These are phyloP conservation scores for Rhagophthalmus giganteus DNA, from an alignment of 2,888 invertebrate genomes.

Conservation along the genomic window DNA sequence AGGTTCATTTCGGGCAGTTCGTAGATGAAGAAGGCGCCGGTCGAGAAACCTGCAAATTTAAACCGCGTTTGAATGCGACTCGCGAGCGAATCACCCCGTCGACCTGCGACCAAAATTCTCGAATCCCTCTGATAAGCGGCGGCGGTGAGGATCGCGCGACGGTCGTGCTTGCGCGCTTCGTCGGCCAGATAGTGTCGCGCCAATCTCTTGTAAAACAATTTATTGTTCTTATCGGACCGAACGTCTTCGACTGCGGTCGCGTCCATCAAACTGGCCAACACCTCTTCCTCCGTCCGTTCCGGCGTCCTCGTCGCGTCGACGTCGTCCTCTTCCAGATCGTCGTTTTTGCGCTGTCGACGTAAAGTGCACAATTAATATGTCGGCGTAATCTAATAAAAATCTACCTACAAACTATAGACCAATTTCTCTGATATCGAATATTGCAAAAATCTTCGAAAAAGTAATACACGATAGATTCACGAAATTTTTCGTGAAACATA, in stretches of 20 bases:
- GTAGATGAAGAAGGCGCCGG: conserved; percentile 89
- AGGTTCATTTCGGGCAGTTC: conserved; percentile 93
- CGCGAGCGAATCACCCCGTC: conserved; percentile 54
- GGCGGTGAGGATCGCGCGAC: conserved; percentile 71
- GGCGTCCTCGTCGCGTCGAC: conserved; percentile 62
- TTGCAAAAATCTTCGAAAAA: no score
- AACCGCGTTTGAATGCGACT: neutral
- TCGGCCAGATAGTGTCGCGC: conserved; percentile 76
- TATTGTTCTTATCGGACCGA: conserved; percentile 52
- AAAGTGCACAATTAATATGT: no score
- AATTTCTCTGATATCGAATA: no score
- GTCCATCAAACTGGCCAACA: conserved; percentile 50
- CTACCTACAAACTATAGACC: no score
- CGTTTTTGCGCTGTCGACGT: conserved; percentile 21
- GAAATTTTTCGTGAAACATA: no score
- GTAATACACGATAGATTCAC: no score
- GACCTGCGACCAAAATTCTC: conserved; percentile 78
- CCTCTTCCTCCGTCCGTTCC: conserved; percentile 59
- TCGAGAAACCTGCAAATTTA: conserved; percentile 74
- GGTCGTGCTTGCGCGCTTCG: conserved; percentile 65
- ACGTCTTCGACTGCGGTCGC: conserved; percentile 56
- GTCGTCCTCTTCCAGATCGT: conserved; percentile 71
- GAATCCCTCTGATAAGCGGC: conserved; percentile 80
- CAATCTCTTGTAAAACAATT: conserved; percentile 69
- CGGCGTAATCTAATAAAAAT: no score